Evolutionary conservation across 1,140 invertebrate species (phyloP).

Genomic region (Apolygus lucorum): DNA sequence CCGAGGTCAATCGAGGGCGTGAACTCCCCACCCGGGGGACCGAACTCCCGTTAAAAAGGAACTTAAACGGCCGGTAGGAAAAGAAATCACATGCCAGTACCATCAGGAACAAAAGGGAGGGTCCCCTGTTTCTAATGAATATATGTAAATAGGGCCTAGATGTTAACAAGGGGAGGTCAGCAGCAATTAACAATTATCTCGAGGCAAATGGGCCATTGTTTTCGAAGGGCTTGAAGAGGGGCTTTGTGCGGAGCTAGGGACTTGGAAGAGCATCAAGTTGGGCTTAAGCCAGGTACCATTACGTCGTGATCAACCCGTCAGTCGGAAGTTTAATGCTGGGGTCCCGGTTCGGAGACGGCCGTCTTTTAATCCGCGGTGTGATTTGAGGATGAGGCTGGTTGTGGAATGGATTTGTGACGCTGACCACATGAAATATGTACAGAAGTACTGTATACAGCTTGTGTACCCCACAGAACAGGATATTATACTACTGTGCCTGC

Average conservation of each 20-base stretch:
- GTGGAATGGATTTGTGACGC: too few relatives aligned
- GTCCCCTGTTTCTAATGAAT: constrained; percentile 9
- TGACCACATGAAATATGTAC: too few relatives aligned
- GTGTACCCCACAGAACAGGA: too few relatives aligned
- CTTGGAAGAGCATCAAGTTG: not conserved
- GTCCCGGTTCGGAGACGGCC: too few relatives aligned
- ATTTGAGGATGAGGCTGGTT: too few relatives aligned
- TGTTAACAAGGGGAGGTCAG: constrained; percentile 16
- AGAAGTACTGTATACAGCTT: too few relatives aligned
- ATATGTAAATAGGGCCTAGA: constrained; percentile 14
- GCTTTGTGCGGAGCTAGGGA: not conserved
- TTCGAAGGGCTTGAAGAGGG: not conserved
- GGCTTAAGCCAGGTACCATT: constrained; percentile 7
- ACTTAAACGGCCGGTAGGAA: not conserved
- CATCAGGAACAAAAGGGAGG: constrained; percentile 12
- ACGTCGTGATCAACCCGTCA: constrained; percentile 8
- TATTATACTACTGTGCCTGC: too few relatives aligned
- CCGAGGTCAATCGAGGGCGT: constrained; percentile 11
- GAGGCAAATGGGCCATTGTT: constrained; percentile 14
- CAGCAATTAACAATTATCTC: constrained; percentile 16
- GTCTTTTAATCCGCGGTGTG: too few relatives aligned
- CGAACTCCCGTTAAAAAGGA: constrained; percentile 8
- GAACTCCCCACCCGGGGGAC: not conserved
- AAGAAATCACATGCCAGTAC: constrained; percentile 9
- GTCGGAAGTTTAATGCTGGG: too few relatives aligned